A percentile compares a stretch with the other conserved stretches of the same genome.
These are phyloP conservation scores for Lasioglossum zephyrum DNA, from an alignment of 2,888 invertebrate genomes.

Conservation along the genomic window DNA sequence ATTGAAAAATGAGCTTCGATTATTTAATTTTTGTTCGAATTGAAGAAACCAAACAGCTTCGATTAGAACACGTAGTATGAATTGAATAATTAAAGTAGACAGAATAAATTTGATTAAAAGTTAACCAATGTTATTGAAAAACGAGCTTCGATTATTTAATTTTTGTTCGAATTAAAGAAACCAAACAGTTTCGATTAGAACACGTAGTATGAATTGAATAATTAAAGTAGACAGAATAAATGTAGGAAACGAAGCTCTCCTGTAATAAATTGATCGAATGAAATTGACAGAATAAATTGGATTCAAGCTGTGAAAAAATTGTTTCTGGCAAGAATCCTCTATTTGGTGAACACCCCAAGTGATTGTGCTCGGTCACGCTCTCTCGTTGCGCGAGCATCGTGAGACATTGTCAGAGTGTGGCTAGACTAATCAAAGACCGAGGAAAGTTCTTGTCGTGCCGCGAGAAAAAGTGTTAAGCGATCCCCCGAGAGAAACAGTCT, in stretches of 20 bases:
- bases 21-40: background rate
- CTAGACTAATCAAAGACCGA: constrained; percentile 30
- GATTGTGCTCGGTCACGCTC: constrained; percentile 4
- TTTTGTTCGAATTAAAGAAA: background rate
- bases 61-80: too few species aligned
- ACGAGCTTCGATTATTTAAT: background rate
- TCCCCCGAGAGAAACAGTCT: background rate
- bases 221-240: background rate
- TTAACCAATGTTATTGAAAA: background rate
- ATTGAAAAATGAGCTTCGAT: background rate
- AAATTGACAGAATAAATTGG: background rate
- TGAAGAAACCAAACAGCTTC: background rate
- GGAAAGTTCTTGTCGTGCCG: constrained; percentile 38
- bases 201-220: too few species aligned
- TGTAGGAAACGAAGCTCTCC: background rate
- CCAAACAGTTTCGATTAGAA: background rate
- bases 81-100: background rate
- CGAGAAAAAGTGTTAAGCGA: constrained; percentile 34
- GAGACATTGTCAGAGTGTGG: constrained; percentile 35
- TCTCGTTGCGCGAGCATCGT: constrained; percentile 43
- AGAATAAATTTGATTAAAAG: too few species aligned
- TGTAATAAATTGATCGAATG: background rate
- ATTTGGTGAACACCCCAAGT: background rate
- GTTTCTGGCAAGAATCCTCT: background rate
- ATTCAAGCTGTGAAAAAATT: background rate